phyloP scores from a whole-genome alignment of 2,888 invertebrate genomes.

The Amorpha juglandis region DNA sequence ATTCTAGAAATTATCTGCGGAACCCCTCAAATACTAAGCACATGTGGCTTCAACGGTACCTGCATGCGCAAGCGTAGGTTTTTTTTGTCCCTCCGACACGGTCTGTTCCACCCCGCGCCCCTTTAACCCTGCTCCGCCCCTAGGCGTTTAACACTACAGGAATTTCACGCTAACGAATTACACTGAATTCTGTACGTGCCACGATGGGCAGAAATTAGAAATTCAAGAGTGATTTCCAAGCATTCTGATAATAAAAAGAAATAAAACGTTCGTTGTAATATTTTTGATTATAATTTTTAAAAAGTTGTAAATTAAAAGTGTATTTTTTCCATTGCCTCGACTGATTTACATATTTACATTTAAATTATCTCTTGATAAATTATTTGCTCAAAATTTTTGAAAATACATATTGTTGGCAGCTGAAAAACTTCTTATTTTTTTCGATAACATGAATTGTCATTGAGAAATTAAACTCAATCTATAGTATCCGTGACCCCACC shows the following conservation, averaged over 20 bases:
- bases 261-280: not conserved
- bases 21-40: not conserved
- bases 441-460: too few species aligned
- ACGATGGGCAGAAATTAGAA: not conserved
- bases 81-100: constrained; percentile 33
- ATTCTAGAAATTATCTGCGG: not conserved
- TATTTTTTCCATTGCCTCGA: too few species aligned
- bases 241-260: not conserved
- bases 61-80: constrained; percentile 7
- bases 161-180: constrained; percentile 78
- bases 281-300: not conserved
- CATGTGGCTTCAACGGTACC: constrained; percentile 7
- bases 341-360: too few species aligned
- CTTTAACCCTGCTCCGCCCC: constrained; percentile 36
- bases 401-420: too few species aligned
- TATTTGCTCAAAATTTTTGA: too few species aligned
- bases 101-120: constrained; percentile 40
- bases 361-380: too few species aligned
- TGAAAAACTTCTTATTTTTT: too few species aligned
- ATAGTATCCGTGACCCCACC: not conserved
- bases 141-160: constrained; percentile 54
- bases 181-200: constrained; percentile 55
- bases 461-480: not conserved
- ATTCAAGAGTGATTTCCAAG: not conserved
- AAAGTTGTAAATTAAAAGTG: too few species aligned